Percentiles rank a stretch among this genome's conserved stretches.
Evolutionary conservation across 2,113 vertebrate genomes (phyloP).

Genomic region (Pelobates fuscus): DNA sequence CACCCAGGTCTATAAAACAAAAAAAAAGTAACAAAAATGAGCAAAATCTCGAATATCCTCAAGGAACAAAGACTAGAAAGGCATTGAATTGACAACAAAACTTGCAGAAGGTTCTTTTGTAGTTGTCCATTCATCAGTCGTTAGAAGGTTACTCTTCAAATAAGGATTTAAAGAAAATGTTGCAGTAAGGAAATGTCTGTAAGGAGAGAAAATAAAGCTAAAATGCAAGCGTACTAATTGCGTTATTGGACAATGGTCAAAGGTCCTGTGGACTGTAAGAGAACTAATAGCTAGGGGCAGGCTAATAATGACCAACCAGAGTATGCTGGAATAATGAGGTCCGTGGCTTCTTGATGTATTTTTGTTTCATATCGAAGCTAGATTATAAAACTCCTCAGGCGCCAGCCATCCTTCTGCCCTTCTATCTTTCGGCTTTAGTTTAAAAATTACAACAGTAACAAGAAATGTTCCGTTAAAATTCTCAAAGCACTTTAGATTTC

Average conservation of each 20-base stretch:
- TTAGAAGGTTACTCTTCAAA: conserved; percentile 28
- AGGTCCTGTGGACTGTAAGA: not conserved
- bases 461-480: no score
- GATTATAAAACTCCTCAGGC: no score
- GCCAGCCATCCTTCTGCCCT: no score
- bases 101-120: conserved; percentile 16
- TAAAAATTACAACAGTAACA: no score
- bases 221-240: not conserved
- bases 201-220: conserved; percentile 1
- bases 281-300: no score
- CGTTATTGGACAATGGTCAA: not conserved
- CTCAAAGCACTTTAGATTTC: no score
- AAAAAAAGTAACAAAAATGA: conserved; percentile 30
- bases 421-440: no score
- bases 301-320: no score
- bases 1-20: conserved; percentile 17
- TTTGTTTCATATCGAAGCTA: no score
- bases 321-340: no score
- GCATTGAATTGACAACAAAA: conserved; percentile 16
- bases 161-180: conserved; percentile 32
- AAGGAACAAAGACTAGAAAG: conserved; percentile 25
- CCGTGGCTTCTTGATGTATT: no score
- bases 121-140: conserved; percentile 26
- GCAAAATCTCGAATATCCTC: conserved; percentile 35
- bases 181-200: conserved; percentile 19